Percentiles rank a stretch among this genome's conserved stretches.
phyloP scores from a whole-genome alignment of 2,797 vertebrate genomes.

The Gymnodraco acuticeps region DNA sequence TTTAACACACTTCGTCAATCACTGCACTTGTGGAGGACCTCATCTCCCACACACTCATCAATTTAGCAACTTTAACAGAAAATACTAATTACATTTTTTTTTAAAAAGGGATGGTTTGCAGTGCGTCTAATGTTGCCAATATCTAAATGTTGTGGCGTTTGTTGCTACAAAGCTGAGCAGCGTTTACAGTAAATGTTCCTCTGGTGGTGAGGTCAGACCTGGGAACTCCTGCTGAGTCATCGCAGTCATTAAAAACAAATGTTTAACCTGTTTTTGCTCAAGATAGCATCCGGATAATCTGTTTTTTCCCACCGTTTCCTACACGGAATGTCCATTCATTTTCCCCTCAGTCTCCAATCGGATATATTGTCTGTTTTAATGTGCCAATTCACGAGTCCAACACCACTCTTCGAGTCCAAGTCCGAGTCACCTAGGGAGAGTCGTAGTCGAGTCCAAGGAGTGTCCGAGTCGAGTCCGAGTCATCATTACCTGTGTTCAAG shows the following conservation, averaged over 20 bases:
- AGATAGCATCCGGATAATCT: neutral
- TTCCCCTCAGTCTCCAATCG: neutral
- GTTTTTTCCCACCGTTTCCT: neutral
- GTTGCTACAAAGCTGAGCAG: slow-evolving; percentile 8
- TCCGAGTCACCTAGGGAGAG: too few species aligned
- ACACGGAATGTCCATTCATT: neutral
- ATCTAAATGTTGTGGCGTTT: neutral
- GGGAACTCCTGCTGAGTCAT: slow-evolving; percentile 34
- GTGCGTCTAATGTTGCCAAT: slow-evolving; percentile 12
- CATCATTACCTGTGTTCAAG: too few species aligned
- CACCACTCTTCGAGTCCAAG: too few species aligned
- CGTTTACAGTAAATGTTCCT: slow-evolving; percentile 45
- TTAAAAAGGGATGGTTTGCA: neutral
- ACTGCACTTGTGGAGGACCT: neutral
- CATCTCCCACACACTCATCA: neutral
- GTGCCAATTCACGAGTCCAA: too few species aligned
- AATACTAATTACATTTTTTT: neutral
- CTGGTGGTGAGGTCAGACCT: neutral
- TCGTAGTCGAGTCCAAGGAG: too few species aligned
- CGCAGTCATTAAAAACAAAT: neutral
- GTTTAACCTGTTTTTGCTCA: neutral
- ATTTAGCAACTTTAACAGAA: neutral
- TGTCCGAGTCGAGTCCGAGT: too few species aligned
- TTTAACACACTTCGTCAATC: neutral
- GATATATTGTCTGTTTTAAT: neutral